A percentile compares a stretch with the other conserved stretches of the same genome.
These are phyloP conservation scores for Acromyrmex heyeri DNA, from an alignment of 1,140 invertebrate species.

Conservation along the genomic window DNA sequence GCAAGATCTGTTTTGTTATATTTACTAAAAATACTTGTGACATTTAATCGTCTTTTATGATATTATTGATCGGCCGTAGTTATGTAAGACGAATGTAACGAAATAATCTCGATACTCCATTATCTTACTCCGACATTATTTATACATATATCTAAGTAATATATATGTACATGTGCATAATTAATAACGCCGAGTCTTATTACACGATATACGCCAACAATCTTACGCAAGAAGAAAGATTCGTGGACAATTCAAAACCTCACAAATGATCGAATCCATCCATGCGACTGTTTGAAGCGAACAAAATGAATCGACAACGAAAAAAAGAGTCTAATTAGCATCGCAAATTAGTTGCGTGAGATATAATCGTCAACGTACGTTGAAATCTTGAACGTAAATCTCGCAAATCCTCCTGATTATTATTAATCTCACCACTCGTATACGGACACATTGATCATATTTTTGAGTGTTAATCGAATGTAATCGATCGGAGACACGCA, in stretches of 20 bases:
- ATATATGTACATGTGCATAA: neutral
- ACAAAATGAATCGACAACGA: neutral
- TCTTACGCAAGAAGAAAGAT: neutral
- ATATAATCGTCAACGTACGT: neutral
- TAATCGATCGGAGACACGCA: slow-evolving; percentile 66
- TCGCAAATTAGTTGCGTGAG: neutral
- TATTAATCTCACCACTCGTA: slow-evolving; percentile 66
- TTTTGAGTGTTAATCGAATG: slow-evolving; percentile 62
- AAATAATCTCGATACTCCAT: slow-evolving; percentile 11
- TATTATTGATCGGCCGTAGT: neutral
- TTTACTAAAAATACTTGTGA: slow-evolving; percentile 7
- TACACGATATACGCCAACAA: neutral
- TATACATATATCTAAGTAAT: neutral
- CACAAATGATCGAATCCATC: neutral
- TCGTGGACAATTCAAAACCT: neutral
- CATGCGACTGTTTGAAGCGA: neutral
- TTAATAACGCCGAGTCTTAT: neutral
- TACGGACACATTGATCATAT: slow-evolving; percentile 56
- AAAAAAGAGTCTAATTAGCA: neutral
- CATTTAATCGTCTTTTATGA: slow-evolving; percentile 15
- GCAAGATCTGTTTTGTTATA: neutral
- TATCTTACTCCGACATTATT: neutral
- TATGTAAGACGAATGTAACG: slow-evolving; percentile 19
- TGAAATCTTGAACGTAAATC: slow-evolving; percentile 25
- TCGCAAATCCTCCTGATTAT: slow-evolving; percentile 60